Percentiles rank a stretch among this genome's conserved stretches.
These are phyloP conservation scores for Corythaeola cristata DNA, from an alignment of 2,113 vertebrate genomes.

Conservation along the genomic window DNA sequence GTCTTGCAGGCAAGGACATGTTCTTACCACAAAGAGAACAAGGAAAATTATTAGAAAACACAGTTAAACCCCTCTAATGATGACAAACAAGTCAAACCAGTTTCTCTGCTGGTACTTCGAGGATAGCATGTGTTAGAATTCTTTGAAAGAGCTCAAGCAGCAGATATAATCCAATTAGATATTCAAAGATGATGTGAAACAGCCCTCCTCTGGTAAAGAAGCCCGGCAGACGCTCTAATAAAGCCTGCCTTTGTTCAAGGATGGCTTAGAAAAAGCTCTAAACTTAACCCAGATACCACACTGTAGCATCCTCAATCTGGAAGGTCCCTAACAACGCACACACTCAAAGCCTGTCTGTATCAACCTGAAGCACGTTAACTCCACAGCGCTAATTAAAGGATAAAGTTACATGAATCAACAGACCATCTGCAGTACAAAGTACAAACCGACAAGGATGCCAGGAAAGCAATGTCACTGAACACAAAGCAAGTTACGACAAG, in stretches of 20 bases:
- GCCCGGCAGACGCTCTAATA: neutral
- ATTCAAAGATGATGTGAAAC: neutral
- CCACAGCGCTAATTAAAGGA: neutral
- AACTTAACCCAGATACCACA: neutral
- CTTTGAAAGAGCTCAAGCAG: constrained; percentile 31
- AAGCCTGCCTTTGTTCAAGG: neutral
- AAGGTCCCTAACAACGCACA: neutral
- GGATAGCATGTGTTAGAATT: neutral
- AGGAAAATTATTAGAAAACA: constrained; percentile 13
- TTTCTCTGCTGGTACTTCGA: constrained; percentile 7
- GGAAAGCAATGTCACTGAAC: neutral
- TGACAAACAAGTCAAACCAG: neutral
- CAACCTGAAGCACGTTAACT: neutral
- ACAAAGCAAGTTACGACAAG: neutral
- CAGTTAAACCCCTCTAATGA: neutral
- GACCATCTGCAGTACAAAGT: neutral
- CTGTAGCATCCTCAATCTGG: neutral
- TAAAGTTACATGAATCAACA: neutral
- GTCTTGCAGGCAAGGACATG: neutral
- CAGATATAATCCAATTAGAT: constrained; percentile 3
- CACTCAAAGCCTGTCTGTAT: neutral
- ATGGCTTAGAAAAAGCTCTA: neutral
- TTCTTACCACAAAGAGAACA: neutral
- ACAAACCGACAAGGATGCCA: neutral
- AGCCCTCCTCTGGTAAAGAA: neutral